These are phyloP conservation scores for Pangasius macronema DNA, from an alignment of 2,797 vertebrate genomes.

Conservation along the genomic window DNA sequence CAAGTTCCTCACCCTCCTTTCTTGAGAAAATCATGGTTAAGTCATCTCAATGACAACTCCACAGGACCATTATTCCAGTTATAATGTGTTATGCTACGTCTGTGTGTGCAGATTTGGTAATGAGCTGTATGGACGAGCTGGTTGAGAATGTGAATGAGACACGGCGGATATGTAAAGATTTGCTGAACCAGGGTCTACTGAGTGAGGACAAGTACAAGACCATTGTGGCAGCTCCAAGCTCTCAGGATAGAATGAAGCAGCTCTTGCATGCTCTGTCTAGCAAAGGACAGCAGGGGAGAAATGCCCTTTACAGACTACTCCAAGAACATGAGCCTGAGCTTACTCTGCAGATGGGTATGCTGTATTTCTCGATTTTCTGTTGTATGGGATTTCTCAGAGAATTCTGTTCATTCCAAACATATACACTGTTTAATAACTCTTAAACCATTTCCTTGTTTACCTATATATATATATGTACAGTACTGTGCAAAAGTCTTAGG, in stretches of 20 bases:
- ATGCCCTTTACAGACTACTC: constrained; percentile 34
- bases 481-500: no score
- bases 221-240: background rate
- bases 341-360: constrained; percentile 37
- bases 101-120: constrained; percentile 28
- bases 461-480: no score
- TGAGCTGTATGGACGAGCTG: constrained; percentile 22
- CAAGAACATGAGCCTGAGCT: constrained; percentile 40
- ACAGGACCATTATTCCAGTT: background rate
- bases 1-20: background rate
- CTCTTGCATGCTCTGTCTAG: constrained; percentile 7
- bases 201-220: constrained; percentile 25
- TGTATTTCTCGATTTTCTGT: background rate
- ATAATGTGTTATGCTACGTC: background rate
- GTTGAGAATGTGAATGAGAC: constrained; percentile 24
- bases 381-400: background rate
- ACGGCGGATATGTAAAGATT: constrained; percentile 28
- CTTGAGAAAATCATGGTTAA: background rate
- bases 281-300: background rate
- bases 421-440: no score
- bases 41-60: background rate
- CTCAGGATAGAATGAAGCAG: constrained; percentile 24
- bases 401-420: background rate
- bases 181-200: constrained; percentile 30
- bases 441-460: no score